phyloP scores from a whole-genome alignment of 2,888 invertebrate species.

The Slavum lentiscoides region DNA sequence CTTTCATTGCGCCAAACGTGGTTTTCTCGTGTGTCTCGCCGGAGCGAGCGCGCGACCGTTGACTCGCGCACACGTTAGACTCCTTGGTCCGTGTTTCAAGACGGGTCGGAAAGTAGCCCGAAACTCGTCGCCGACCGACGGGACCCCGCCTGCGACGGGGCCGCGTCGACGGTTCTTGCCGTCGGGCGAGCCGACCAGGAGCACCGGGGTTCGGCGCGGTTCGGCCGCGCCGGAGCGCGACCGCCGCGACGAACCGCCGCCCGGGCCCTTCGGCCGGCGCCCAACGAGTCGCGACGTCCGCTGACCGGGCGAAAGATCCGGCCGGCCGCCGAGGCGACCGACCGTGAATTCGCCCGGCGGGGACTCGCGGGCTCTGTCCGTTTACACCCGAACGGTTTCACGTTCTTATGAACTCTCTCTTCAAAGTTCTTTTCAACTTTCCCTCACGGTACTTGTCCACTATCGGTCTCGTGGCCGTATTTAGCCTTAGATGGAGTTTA shows the following conservation, averaged over 20 bases:
- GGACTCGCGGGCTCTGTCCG: constrained; percentile 56
- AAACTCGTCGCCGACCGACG: too few species aligned
- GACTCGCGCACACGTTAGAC: constrained; percentile 74
- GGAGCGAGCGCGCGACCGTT: constrained; percentile 61
- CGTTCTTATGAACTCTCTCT: constrained; percentile 63
- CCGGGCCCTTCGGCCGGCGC: constrained; percentile 38
- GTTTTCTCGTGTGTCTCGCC: constrained; percentile 56
- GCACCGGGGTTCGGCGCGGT: constrained; percentile 24
- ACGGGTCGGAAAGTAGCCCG: constrained; percentile 65
- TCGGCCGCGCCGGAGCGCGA: background rate
- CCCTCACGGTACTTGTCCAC: too few species aligned
- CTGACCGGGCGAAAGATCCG: constrained; percentile 23
- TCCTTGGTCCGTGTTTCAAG: constrained; percentile 79
- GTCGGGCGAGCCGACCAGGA: constrained; percentile 55
- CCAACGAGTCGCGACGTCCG: constrained; percentile 54
- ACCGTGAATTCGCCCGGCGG: constrained; percentile 59
- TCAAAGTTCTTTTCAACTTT: too few species aligned
- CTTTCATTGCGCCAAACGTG: constrained; percentile 70
- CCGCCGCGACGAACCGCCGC: constrained; percentile 27
- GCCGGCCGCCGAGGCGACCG: constrained; percentile 12
- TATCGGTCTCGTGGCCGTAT: too few species aligned
- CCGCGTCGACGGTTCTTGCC: constrained; percentile 56
- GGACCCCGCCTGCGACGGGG: constrained; percentile 59
- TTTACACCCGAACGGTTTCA: constrained; percentile 65
- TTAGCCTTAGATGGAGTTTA: too few species aligned